phyloP scores from a whole-genome alignment of 2,797 vertebrate genomes.

The Crocodylus rhombifer region DNA sequence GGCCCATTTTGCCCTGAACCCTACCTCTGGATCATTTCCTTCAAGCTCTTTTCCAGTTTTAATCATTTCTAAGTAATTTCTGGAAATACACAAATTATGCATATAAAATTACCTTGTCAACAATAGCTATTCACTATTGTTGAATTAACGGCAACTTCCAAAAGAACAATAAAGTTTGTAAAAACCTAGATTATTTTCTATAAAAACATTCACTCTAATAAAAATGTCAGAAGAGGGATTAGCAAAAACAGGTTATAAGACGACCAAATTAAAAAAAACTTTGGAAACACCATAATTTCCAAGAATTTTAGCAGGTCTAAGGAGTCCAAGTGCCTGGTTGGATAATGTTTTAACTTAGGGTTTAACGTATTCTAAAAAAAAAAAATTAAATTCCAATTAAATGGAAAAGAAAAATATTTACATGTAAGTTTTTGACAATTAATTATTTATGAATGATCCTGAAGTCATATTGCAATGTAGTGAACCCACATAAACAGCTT shows the following conservation, averaged over 20 bases:
- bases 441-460: neutral
- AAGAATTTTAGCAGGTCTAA: neutral
- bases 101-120: neutral
- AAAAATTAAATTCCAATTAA: neutral
- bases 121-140: neutral
- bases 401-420: neutral
- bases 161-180: neutral
- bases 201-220: neutral
- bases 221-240: neutral
- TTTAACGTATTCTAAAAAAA: neutral
- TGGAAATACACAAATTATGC: neutral
- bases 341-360: neutral
- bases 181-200: neutral
- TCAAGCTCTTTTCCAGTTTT: neutral
- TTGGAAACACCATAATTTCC: neutral
- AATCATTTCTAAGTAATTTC: neutral
- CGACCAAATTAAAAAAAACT: neutral
- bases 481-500: neutral
- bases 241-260: neutral
- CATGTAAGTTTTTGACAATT: neutral
- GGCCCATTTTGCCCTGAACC: neutral
- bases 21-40: neutral
- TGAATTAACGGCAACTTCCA: neutral
- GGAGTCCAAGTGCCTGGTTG: neutral
- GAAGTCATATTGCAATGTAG: neutral